phyloP scores from a whole-genome alignment of 2,888 invertebrate genomes.

The Macrostomum cliftonense region DNA sequence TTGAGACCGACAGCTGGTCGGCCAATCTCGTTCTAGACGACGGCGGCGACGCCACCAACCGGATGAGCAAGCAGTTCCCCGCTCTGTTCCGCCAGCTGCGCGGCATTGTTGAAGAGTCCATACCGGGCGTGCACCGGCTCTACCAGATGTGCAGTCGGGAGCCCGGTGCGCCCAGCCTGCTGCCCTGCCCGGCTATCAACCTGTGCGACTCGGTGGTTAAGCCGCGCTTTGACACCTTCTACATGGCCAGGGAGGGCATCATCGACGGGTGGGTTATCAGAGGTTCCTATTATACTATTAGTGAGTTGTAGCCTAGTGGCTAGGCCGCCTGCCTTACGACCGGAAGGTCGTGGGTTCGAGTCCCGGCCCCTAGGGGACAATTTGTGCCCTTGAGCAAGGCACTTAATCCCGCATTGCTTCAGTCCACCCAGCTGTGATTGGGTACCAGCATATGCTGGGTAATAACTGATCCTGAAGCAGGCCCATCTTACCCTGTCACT shows the following conservation, averaged over 20 bases:
- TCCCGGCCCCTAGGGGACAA: too few species aligned
- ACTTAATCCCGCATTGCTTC: too few species aligned
- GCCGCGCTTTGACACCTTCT: slow-evolving; percentile 89
- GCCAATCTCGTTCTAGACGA: slow-evolving; percentile 95
- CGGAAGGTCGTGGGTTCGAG: too few species aligned
- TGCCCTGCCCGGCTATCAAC: slow-evolving; percentile 90
- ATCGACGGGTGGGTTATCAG: slow-evolving; percentile 50
- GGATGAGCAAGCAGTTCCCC: slow-evolving; percentile 84
- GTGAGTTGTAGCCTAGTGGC: too few species aligned
- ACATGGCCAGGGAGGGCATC: slow-evolving; percentile 78
- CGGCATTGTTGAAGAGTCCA: slow-evolving; percentile 89
- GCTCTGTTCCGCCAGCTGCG: slow-evolving; percentile 70
- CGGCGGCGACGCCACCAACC: slow-evolving; percentile 85
- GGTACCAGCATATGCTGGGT: too few species aligned
- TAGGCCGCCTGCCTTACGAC: too few species aligned
- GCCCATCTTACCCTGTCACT: too few species aligned
- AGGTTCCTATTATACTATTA: too few species aligned
- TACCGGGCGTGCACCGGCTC: slow-evolving; percentile 86
- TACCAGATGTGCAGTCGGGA: slow-evolving; percentile 86
- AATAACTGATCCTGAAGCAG: too few species aligned
- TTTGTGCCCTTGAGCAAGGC: too few species aligned
- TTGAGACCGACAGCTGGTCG: slow-evolving; percentile 75
- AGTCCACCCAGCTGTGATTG: too few species aligned
- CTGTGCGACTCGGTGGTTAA: slow-evolving; percentile 94
- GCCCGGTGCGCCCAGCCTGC: slow-evolving; percentile 71